Base-by-base conservation (phyloP, 1,140 invertebrate genomes). In the Pectinophora gossypiella region DNA sequence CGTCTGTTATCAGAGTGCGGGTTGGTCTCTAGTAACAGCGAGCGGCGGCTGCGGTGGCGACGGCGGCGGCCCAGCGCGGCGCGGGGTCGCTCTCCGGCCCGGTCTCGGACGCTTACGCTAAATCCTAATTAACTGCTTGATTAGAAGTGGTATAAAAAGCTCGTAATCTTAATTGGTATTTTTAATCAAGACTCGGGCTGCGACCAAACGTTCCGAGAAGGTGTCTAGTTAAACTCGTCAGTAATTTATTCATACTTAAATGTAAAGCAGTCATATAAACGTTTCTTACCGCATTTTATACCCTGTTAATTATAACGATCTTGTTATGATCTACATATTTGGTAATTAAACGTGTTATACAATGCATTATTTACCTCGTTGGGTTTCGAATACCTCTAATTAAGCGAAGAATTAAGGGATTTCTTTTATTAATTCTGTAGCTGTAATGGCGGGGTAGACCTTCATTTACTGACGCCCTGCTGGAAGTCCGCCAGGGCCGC, bases 91-190 rank as follows among this genome's bases (percentile, higher is more conserved):
- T 15, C 36, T n/a, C n/a, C n/a, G n/a, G 36, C 36, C 36, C 3
- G 36, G 36, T 15, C 36, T n/a, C n/a, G n/a, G n/a, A n/a, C 48
- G 59, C 55, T 60, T 52, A 69, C 61, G 62, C 62, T 72, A 72
- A 77, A 71, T 72, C 68, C 71, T 76, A 80, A 80, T 76, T 78
- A 83, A 80, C 68, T 76, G 70, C 64, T 76, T 80, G 70, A 78
- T 72, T 78, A 78, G 65, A 74, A 72, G 53, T 64, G 56, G 58
- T 75, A 78, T 76, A 75, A 75, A 78, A 78, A 78, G 43, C 64
- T 75, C 63, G 67, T 82, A 75, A 80, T 78, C 72, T 78, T 77
- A 76, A 79, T 77, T 77, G 63, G 56, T 69, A 68, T 74, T 74
- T 74, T 73, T 69, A 76, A 77, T 76, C 61, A 77, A 76, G 68